Conservation (phyloP, 2,113 vertebrate genomes). For the Corvus cornix region DNA sequence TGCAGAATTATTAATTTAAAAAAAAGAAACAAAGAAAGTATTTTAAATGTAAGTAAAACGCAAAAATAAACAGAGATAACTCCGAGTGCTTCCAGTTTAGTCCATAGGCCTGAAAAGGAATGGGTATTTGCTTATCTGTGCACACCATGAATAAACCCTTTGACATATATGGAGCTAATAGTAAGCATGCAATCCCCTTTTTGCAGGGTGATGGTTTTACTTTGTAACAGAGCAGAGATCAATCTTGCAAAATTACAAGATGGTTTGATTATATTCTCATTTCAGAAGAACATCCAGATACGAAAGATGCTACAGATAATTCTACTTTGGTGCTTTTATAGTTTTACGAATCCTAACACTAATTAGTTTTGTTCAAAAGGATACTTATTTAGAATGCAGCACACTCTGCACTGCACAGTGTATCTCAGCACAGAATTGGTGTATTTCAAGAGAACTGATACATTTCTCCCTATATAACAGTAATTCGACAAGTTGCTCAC, state of each 20-base stretch:
- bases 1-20: not conserved
- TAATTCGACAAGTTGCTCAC: not conserved
- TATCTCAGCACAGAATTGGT: not conserved
- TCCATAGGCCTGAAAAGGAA: not conserved
- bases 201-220: not conserved
- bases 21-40: not conserved
- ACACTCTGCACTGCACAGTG: rapidly evolving
- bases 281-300: not conserved
- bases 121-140: not conserved
- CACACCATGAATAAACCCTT: not conserved
- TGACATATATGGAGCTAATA: not conserved
- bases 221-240: not conserved
- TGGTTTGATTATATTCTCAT: not conserved
- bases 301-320: not conserved
- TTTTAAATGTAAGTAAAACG: not conserved
- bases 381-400: not conserved
- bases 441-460: not conserved
- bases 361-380: not conserved
- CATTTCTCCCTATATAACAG: not conserved
- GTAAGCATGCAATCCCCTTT: not conserved
- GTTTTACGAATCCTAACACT: not conserved
- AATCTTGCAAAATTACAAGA: not conserved
- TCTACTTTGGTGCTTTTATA: not conserved
- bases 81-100: not conserved
- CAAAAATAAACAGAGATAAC: not conserved